Percentiles rank a stretch among this genome's conserved stretches.
These are phyloP conservation scores for Achroia grisella DNA, from an alignment of 1,140 invertebrate genomes.

Conservation along the genomic window DNA sequence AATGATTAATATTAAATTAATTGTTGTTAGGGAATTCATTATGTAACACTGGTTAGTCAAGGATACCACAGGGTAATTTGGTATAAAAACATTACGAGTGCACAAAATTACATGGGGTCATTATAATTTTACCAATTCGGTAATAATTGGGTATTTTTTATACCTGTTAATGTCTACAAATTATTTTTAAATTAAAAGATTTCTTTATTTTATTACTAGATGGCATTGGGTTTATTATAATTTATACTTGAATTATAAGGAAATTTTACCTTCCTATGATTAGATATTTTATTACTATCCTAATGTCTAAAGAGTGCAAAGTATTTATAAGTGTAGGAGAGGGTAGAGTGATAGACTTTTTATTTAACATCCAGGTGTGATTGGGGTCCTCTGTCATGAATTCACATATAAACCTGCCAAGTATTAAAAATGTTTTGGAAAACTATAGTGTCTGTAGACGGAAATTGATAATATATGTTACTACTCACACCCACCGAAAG, in stretches of 20 bases:
- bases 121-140: slow-evolving; percentile 6
- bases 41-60: slow-evolving; percentile 29
- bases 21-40: neutral
- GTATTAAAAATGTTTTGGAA: neutral
- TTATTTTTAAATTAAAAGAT: slow-evolving; percentile 2
- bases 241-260: slow-evolving; percentile 1
- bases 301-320: slow-evolving; percentile 19
- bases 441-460: no score
- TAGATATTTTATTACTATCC: slow-evolving; percentile 6
- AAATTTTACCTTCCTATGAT: slow-evolving; percentile 2
- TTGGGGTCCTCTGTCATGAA: slow-evolving; percentile 16
- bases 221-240: slow-evolving; percentile 5
- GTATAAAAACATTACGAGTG: slow-evolving; percentile 21
- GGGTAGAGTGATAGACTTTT: slow-evolving; percentile 10
- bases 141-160: slow-evolving; percentile 2
- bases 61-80: slow-evolving; percentile 54
- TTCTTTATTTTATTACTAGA: slow-evolving; percentile 3
- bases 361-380: slow-evolving; percentile 10
- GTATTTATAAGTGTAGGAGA: slow-evolving; percentile 20
- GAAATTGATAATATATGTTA: no score
- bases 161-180: neutral
- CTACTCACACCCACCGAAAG: no score
- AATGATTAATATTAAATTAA: slow-evolving; percentile 1
- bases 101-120: slow-evolving; percentile 23
- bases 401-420: neutral